phyloP scores from a whole-genome alignment of 2,113 vertebrate genomes.

The Oenanthe melanoleuca region DNA sequence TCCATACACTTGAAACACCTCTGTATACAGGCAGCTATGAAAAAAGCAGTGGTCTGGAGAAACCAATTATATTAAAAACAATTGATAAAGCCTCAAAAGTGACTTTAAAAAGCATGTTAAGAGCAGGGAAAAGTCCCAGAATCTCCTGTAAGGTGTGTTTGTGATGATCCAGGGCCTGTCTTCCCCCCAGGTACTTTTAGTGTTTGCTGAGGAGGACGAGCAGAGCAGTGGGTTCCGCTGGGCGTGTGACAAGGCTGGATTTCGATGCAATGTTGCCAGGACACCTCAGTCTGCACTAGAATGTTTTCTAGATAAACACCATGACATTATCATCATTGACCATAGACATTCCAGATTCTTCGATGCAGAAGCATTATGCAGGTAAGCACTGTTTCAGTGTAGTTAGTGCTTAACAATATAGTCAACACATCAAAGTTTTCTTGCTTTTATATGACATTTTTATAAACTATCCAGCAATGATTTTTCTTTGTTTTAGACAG shows the following conservation, averaged over 20 bases:
- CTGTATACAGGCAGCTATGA: background rate
- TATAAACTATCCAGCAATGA: rapidly evolving
- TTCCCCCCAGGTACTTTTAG: conserved; percentile 91
- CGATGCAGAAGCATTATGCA: conserved; percentile 93
- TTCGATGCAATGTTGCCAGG: conserved; percentile 84
- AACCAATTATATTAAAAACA: background rate
- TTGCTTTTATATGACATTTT: background rate
- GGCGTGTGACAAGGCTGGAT: conserved; percentile 94
- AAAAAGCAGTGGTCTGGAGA: background rate
- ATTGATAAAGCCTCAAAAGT: background rate
- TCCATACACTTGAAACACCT: background rate
- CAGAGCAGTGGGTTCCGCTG: conserved; percentile 93
- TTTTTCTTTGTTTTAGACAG: background rate
- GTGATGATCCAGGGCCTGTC: conserved; percentile 17
- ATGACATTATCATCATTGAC: conserved; percentile 96
- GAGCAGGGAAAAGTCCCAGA: background rate
- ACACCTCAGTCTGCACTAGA: conserved; percentile 87
- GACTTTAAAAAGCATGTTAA: background rate
- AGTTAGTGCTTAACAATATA: background rate
- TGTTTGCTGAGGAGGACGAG: conserved; percentile 97
- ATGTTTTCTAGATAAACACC: conserved; percentile 90
- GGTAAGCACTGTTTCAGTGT: conserved; percentile 72
- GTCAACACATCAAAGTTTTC: background rate
- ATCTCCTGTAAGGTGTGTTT: background rate
- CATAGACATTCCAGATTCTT: conserved; percentile 92